Evolutionary conservation across 2,888 invertebrate species (phyloP).

Genomic region (Agonopterix heracliana): DNA sequence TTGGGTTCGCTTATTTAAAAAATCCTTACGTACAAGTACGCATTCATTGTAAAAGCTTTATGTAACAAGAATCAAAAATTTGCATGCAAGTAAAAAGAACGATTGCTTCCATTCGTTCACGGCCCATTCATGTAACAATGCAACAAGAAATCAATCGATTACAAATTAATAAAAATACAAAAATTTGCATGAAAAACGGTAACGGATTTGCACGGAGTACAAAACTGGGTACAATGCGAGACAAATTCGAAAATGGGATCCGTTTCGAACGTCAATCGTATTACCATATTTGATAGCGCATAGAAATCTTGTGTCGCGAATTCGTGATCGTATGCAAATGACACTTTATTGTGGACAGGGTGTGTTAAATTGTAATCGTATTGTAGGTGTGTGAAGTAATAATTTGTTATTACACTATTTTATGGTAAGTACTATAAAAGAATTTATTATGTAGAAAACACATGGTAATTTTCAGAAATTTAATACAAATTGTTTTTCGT

Average conservation of each 20-base stretch:
- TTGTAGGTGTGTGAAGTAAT: not conserved
- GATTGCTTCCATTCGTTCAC: conserved; percentile 11
- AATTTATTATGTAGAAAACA: too few relatives aligned
- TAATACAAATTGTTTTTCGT: too few relatives aligned
- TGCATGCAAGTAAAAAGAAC: conserved; percentile 10
- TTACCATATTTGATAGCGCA: conserved; percentile 41
- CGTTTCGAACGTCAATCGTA: conserved; percentile 50
- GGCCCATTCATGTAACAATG: conserved; percentile 24
- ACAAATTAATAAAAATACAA: conserved; percentile 29
- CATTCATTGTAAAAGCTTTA: not conserved
- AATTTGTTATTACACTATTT: not conserved
- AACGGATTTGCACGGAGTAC: conserved; percentile 60
- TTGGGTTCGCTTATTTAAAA: not conserved
- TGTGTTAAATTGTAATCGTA: not conserved
- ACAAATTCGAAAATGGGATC: conserved; percentile 61
- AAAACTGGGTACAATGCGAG: conserved; percentile 51
- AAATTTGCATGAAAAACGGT: conserved; percentile 58
- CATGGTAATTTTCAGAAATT: too few relatives aligned
- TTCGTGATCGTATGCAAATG: conserved; percentile 3
- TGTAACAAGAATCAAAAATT: not conserved
- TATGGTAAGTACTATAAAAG: not conserved
- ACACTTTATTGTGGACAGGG: conserved; percentile 5
- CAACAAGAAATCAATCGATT: conserved; percentile 33
- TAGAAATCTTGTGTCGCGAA: conserved; percentile 4
- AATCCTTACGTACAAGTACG: too few relatives aligned